Conservation (phyloP, 2,888 invertebrate species). For the Ophraella communa region DNA sequence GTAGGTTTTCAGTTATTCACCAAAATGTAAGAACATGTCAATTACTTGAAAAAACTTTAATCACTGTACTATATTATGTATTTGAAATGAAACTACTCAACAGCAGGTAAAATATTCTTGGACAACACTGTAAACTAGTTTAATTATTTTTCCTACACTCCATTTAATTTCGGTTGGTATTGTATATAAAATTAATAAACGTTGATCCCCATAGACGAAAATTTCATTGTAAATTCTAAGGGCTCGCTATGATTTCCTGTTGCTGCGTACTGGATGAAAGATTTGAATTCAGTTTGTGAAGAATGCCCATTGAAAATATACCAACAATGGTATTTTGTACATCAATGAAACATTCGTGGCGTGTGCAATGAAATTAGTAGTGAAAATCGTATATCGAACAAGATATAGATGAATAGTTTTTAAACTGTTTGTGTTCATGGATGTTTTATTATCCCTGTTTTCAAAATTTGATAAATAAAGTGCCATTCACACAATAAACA, state of each 20-base stretch:
- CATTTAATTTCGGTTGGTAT: background rate
- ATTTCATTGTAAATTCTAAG: conserved; percentile 24
- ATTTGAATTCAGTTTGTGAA: conserved; percentile 19
- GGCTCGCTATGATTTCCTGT: conserved; percentile 23
- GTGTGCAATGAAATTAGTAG: background rate
- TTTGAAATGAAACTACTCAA: background rate
- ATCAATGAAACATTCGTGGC: background rate
- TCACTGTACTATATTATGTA: no score
- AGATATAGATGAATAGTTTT: no score
- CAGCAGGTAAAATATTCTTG: background rate
- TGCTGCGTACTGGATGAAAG: conserved; percentile 14
- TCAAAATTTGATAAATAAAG: no score
- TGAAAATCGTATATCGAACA: no score
- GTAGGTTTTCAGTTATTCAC: no score
- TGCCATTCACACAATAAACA: no score
- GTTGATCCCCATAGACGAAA: conserved; percentile 13
- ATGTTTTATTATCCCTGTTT: no score
- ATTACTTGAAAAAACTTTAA: no score
- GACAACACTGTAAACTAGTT: conserved; percentile 3
- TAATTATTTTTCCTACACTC: no score
- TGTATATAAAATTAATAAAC: no score
- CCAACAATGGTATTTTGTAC: conserved; percentile 6
- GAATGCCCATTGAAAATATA: conserved; percentile 21
- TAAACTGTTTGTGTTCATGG: no score
- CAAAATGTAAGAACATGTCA: no score